Evolutionary conservation across 35 echinoderm and acorn worm species (phyloP).

Genomic region (Chiridota heheva): DNA sequence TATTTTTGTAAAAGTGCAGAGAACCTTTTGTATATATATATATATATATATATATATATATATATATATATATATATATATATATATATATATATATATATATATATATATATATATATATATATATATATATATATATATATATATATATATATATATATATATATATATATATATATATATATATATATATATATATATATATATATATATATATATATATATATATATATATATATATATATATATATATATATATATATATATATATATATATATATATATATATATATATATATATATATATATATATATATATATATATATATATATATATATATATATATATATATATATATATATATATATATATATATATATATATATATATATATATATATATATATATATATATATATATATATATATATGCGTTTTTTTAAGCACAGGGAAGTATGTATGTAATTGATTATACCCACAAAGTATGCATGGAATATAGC

Average conservation of each 20-base stretch:
- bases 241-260: background rate
- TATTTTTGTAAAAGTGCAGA: too few species aligned
- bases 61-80: too few species aligned
- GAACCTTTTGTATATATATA: too few species aligned
- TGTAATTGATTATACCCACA: too few species aligned
- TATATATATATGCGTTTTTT: background rate
- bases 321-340: background rate
- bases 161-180: too few species aligned
- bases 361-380: background rate
- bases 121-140: too few species aligned
- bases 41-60: too few species aligned
- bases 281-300: background rate
- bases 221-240: background rate
- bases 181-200: background rate
- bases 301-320: background rate
- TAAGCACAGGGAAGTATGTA: background rate
- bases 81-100: too few species aligned
- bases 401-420: background rate
- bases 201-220: background rate
- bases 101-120: too few species aligned
- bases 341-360: background rate
- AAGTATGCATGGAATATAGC: too few species aligned
- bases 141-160: too few species aligned
- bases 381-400: background rate
- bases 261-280: background rate